Conservation (phyloP, 2,888 invertebrate genomes). For the Crossocerus cetratus region DNA sequence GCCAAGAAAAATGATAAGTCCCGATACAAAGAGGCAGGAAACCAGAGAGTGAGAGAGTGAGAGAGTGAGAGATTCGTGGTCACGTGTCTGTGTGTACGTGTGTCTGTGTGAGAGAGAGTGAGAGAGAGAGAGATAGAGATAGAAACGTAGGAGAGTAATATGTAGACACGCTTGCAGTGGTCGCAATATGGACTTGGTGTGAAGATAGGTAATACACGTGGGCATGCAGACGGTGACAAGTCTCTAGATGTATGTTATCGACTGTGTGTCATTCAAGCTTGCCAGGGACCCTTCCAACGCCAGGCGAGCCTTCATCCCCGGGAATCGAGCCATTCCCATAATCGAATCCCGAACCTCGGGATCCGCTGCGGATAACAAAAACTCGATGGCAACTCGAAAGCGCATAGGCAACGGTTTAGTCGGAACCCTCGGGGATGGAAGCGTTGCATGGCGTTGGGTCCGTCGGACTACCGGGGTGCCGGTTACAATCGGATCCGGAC, state of each 20-base stretch:
- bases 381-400: too few relatives aligned
- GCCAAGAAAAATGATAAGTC: constrained; percentile 18
- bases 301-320: not conserved
- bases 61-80: too few relatives aligned
- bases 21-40: constrained; percentile 41
- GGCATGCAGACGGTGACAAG: constrained; percentile 51
- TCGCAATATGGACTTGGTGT: constrained; percentile 39
- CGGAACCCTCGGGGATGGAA: too few relatives aligned
- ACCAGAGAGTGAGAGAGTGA: constrained; percentile 36
- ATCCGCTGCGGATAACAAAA: too few relatives aligned
- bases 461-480: constrained; percentile 31
- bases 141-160: constrained; percentile 15
- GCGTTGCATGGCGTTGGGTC: constrained; percentile 19
- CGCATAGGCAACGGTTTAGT: too few relatives aligned
- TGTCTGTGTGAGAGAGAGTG: too few relatives aligned
- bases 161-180: constrained; percentile 37
- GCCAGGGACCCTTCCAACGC: constrained; percentile 3
- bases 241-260: constrained; percentile 32
- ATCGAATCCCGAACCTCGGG: too few relatives aligned
- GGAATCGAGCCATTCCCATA: too few relatives aligned
- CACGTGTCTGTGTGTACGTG: too few relatives aligned
- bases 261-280: constrained; percentile 41
- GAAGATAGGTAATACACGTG: constrained; percentile 52
- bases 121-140: not conserved
- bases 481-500: constrained; percentile 36